Evolutionary conservation across 1,140 invertebrate genomes (phyloP).

Genomic region (Orchestia grillus): DNA sequence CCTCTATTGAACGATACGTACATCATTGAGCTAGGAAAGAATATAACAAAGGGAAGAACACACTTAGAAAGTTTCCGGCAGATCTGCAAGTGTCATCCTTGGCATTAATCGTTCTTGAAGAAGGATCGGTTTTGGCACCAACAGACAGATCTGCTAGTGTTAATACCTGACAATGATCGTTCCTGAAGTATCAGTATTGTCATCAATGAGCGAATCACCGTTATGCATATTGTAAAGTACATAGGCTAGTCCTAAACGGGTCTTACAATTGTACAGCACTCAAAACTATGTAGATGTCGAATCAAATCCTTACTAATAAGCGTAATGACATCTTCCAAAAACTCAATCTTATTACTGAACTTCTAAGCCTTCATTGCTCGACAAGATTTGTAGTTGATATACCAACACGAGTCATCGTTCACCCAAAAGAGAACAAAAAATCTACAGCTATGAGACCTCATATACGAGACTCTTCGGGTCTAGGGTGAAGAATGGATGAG

Average conservation of each 20-base stretch:
- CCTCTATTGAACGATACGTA: not conserved
- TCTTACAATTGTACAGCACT: conserved; percentile 32
- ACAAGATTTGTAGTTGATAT: conserved; percentile 2
- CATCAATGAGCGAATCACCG: not conserved
- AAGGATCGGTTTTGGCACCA: not conserved
- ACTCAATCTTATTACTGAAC: not conserved
- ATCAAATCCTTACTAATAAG: conserved; percentile 42
- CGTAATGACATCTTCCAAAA: conserved; percentile 46
- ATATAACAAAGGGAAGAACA: not conserved
- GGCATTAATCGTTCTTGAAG: not conserved
- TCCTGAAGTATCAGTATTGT: conserved; percentile 6
- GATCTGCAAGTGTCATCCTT: not conserved
- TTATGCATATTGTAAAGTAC: conserved; percentile 16
- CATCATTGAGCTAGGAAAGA: not conserved
- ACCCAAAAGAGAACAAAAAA: not conserved
- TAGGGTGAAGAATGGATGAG: not conserved
- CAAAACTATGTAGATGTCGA: conserved; percentile 38
- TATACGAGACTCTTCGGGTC: not conserved
- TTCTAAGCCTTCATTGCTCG: conserved; percentile 7
- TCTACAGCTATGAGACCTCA: not conserved
- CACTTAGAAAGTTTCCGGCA: not conserved
- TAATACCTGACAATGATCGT: not conserved
- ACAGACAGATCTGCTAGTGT: not conserved
- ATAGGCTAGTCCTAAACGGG: not conserved
- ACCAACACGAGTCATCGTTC: not conserved